These are phyloP conservation scores for Falco peregrinus DNA, from an alignment of 2,797 vertebrate genomes.

Conservation along the genomic window DNA sequence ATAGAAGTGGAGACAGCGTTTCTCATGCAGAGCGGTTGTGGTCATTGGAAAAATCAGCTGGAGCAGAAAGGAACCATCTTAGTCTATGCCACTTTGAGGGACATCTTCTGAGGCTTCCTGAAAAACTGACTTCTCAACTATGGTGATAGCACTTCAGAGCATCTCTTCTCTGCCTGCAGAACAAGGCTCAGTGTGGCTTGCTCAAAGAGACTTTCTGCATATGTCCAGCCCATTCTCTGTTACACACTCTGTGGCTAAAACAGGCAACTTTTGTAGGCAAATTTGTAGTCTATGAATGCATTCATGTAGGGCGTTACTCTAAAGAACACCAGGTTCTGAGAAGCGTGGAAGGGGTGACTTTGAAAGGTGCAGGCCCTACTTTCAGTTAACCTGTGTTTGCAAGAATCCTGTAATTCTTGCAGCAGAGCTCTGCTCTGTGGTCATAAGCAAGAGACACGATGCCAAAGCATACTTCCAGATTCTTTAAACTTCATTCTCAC, in stretches of 20 bases:
- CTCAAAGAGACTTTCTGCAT: neutral
- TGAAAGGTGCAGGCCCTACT: neutral
- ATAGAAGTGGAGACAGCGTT: neutral
- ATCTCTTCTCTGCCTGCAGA: neutral
- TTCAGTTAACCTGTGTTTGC: neutral
- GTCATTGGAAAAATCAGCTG: neutral
- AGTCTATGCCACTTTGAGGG: rapidly evolving
- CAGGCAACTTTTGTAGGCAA: neutral
- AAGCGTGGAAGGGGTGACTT: neutral
- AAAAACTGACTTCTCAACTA: neutral
- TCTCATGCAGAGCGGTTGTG: neutral
- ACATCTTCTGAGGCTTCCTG: neutral
- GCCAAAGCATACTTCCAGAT: neutral
- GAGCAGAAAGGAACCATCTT: neutral
- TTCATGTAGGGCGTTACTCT: neutral
- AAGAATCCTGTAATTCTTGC: neutral
- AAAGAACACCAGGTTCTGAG: neutral
- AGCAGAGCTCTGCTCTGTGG: neutral
- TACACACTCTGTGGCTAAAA: neutral
- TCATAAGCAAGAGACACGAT: neutral
- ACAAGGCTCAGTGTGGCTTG: neutral
- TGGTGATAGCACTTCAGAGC: neutral
- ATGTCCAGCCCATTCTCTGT: neutral
- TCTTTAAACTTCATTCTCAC: neutral
- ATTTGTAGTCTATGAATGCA: neutral